These are phyloP conservation scores for Neodontobutis hainanensis DNA, from an alignment of 2,113 vertebrate genomes.

Conservation along the genomic window DNA sequence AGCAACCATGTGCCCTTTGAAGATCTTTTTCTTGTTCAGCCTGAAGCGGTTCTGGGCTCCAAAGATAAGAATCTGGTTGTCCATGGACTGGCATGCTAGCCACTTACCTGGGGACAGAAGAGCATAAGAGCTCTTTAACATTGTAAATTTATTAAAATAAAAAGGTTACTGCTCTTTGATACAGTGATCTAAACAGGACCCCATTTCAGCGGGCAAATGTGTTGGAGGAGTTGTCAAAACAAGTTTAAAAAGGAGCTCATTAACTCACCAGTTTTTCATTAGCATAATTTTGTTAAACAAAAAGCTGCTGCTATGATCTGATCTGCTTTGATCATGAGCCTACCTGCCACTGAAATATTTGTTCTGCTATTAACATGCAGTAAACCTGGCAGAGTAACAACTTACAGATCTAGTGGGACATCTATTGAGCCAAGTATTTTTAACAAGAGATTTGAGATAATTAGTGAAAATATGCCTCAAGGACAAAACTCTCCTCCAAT, in stretches of 20 bases:
- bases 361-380: background rate
- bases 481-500: constrained; percentile 3
- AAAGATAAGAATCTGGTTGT: constrained; percentile 99
- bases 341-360: constrained; percentile 7
- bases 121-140: background rate
- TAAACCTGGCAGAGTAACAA: constrained; percentile 5
- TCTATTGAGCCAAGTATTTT: constrained; percentile 13
- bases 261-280: constrained; percentile 11
- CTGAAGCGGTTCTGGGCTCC: constrained; percentile 98
- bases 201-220: background rate
- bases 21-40: constrained; percentile 99
- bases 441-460: constrained; percentile 8
- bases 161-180: background rate
- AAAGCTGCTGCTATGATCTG: background rate
- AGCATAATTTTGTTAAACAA: constrained; percentile 24
- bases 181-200: background rate
- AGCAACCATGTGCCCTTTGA: constrained; percentile 99
- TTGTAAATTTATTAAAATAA: background rate
- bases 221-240: background rate
- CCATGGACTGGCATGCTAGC: constrained; percentile 98
- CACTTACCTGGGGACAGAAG: constrained; percentile 86
- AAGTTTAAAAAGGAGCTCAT: constrained; percentile 16
- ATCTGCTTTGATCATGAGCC: constrained; percentile 9
- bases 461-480: constrained; percentile 7
- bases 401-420: background rate